Conservation (phyloP, 2,888 invertebrate genomes). For the Cacoxenus indagator region DNA sequence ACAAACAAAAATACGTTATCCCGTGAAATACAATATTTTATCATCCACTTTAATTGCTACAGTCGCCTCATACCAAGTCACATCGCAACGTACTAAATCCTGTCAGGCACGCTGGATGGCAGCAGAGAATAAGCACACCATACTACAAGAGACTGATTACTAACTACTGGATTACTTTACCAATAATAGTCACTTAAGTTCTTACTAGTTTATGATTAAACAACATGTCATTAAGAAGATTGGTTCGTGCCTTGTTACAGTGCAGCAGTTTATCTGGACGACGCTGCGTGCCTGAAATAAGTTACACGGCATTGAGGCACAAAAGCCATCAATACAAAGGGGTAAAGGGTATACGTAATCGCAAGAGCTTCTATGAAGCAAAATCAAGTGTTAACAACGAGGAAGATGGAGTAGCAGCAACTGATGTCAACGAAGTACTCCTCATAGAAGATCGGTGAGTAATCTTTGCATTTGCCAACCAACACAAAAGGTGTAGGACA, state of each 20-base stretch:
- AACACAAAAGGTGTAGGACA: no score
- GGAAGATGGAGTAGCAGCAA: constrained; percentile 28
- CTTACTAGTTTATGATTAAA: constrained; percentile 14
- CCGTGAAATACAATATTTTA: constrained; percentile 66
- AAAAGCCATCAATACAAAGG: constrained; percentile 67
- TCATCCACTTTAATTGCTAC: constrained; percentile 66
- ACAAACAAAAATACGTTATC: constrained; percentile 65
- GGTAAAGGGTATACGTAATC: constrained; percentile 65
- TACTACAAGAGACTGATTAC: constrained; percentile 65
- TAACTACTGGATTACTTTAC: constrained; percentile 42
- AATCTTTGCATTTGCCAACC: no score
- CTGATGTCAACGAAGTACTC: constrained; percentile 45
- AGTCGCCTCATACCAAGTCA: constrained; percentile 67
- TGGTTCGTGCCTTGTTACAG: constrained; percentile 15
- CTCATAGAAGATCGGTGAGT: constrained; percentile 60
- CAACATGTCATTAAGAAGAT: constrained; percentile 35
- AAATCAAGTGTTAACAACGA: constrained; percentile 20
- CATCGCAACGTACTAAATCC: constrained; percentile 67
- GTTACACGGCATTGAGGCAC: constrained; percentile 35
- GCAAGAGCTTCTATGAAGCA: constrained; percentile 58
- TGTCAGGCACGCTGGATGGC: constrained; percentile 72
- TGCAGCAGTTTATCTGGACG: not conserved
- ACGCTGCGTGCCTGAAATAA: not conserved
- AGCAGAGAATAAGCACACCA: constrained; percentile 69
- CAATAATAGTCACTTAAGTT: not conserved